Evolutionary conservation across 2,113 vertebrate species (phyloP).

Genomic region (Symphodus melops): DNA sequence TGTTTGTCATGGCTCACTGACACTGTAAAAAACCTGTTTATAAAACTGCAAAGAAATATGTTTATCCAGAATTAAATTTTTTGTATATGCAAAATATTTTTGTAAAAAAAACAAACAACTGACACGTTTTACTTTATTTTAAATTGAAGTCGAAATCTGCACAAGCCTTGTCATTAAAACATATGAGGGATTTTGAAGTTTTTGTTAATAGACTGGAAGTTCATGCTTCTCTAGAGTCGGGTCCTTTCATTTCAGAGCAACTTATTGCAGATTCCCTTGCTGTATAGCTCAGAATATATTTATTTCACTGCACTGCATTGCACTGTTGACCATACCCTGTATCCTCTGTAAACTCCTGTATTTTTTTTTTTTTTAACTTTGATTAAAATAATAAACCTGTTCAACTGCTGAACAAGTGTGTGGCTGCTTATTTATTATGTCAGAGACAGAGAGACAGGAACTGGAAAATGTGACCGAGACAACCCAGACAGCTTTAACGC

Average conservation of each 20-base stretch:
- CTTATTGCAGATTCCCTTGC: background rate
- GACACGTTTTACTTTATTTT: background rate
- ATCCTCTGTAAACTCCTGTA: constrained; percentile 8
- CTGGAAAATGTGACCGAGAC: no score
- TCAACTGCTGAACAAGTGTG: background rate
- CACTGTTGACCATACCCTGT: constrained; percentile 9
- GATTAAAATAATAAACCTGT: constrained; percentile 34
- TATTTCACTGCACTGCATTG: constrained; percentile 38
- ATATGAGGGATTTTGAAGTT: constrained; percentile 19
- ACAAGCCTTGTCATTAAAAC: background rate
- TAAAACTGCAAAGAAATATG: background rate
- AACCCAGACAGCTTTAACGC: background rate
- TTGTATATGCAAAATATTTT: background rate
- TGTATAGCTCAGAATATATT: constrained; percentile 52
- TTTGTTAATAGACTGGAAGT: constrained; percentile 1
- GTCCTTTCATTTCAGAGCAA: constrained; percentile 34
- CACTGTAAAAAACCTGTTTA: background rate
- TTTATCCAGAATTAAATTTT: background rate
- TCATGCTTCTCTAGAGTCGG: background rate
- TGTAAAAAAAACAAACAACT: background rate
- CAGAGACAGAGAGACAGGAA: background rate
- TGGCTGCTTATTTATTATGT: background rate
- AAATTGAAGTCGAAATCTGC: background rate
- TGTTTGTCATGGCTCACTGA: background rate
- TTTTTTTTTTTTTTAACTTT: constrained; percentile 14